Conservation (phyloP, 2,888 invertebrate species). For the Candidula unifasciata region DNA sequence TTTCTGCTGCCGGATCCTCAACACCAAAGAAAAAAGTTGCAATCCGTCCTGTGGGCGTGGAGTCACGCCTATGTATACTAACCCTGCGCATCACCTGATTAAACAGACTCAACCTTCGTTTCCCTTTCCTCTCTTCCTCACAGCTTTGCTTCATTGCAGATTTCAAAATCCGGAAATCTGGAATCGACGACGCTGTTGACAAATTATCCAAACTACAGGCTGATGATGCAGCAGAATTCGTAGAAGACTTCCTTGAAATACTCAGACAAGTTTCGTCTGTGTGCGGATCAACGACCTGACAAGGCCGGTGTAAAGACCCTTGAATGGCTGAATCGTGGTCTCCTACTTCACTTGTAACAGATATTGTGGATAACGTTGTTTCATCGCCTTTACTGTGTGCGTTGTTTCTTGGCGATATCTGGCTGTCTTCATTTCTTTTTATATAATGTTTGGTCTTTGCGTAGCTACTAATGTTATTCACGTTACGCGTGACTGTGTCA, state of each 20-base stretch:
- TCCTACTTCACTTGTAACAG: too few relatives aligned
- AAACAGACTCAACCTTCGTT: slow-evolving; percentile 46
- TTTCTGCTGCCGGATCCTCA: background rate
- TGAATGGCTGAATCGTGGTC: background rate
- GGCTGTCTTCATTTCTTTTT: too few relatives aligned
- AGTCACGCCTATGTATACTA: slow-evolving; percentile 54
- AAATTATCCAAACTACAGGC: background rate
- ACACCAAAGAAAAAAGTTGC: slow-evolving; percentile 52
- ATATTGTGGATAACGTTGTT: too few relatives aligned
- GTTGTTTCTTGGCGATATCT: too few relatives aligned
- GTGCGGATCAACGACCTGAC: too few relatives aligned
- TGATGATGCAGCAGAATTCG: background rate
- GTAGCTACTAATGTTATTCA: too few relatives aligned
- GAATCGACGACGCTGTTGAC: background rate
- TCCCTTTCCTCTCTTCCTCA: background rate
- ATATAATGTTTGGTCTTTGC: too few relatives aligned
- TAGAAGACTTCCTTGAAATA: background rate
- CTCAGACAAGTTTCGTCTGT: too few relatives aligned
- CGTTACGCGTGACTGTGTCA: too few relatives aligned
- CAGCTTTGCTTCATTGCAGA: slow-evolving; percentile 43
- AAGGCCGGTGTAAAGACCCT: too few relatives aligned
- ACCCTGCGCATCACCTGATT: slow-evolving; percentile 52
- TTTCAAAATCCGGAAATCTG: slow-evolving; percentile 38
- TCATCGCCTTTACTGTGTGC: too few relatives aligned
- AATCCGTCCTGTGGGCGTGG: slow-evolving; percentile 47